Evolutionary conservation across 1,140 invertebrate species (phyloP).

Genomic region (Drosophila tristis): DNA sequence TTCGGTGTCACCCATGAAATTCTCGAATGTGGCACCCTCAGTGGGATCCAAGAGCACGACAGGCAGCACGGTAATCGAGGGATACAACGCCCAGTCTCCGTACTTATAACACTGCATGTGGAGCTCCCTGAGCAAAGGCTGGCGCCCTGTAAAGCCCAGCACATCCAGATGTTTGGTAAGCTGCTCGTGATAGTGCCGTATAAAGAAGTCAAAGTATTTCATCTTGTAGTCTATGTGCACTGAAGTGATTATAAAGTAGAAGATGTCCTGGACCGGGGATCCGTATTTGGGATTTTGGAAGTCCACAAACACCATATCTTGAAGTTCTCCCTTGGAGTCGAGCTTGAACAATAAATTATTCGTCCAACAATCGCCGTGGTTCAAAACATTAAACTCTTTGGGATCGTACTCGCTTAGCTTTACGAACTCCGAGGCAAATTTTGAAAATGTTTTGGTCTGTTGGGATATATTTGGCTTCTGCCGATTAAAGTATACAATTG

Average conservation of each 20-base stretch:
- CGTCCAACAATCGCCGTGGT: constrained; percentile 88
- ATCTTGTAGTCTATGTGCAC: constrained; percentile 66
- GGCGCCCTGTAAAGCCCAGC: constrained; percentile 47
- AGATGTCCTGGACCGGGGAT: constrained; percentile 55
- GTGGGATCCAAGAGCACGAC: constrained; percentile 65
- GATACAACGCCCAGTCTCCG: constrained; percentile 42
- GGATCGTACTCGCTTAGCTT: constrained; percentile 49
- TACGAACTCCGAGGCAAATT: constrained; percentile 13
- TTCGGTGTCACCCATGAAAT: constrained; percentile 49
- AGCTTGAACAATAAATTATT: constrained; percentile 88
- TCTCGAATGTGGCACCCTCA: constrained; percentile 59
- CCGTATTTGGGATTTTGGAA: constrained; percentile 70
- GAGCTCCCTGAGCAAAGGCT: constrained; percentile 55
- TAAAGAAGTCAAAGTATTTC: constrained; percentile 65
- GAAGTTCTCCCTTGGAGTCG: constrained; percentile 68
- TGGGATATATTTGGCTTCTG: no score
- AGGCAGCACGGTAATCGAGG: constrained; percentile 53
- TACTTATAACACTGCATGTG: constrained; percentile 63
- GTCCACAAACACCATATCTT: constrained; percentile 70
- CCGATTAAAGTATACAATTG: no score
- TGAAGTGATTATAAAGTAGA: constrained; percentile 70
- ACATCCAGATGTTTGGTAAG: constrained; percentile 60
- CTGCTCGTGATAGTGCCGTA: constrained; percentile 69
- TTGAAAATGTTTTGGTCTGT: no score
- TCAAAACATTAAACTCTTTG: constrained; percentile 86